These are phyloP conservation scores for Dolichoris vasculosae DNA, from an alignment of 1,140 invertebrate genomes.

Conservation along the genomic window DNA sequence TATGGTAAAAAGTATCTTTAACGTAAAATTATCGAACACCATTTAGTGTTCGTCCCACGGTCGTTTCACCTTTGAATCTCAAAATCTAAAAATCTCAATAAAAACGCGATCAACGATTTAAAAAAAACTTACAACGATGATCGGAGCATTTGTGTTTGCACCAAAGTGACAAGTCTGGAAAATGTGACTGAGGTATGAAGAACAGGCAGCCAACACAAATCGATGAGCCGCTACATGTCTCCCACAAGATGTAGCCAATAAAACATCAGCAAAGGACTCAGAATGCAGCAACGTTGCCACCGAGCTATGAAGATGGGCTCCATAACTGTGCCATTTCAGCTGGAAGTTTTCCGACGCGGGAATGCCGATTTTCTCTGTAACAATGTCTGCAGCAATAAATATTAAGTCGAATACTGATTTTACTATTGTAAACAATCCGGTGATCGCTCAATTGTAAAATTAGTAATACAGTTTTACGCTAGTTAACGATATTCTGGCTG, in stretches of 20 bases:
- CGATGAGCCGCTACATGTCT: constrained; percentile 89
- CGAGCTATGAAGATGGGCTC: constrained; percentile 85
- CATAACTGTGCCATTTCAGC: constrained; percentile 90
- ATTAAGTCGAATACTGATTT: background rate
- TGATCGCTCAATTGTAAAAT: background rate
- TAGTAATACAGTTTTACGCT: background rate
- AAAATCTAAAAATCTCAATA: too few relatives aligned
- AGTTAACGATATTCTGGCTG: too few relatives aligned
- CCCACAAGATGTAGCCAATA: constrained; percentile 86
- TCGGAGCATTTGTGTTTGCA: constrained; percentile 72
- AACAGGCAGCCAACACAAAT: constrained; percentile 88
- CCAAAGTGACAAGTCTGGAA: constrained; percentile 74
- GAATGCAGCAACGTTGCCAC: constrained; percentile 85
- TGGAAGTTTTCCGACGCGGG: constrained; percentile 84
- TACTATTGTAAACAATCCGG: background rate
- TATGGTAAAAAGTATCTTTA: too few relatives aligned
- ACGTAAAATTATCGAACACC: too few relatives aligned
- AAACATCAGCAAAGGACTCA: constrained; percentile 89
- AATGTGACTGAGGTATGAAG: constrained; percentile 77
- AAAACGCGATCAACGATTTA: too few relatives aligned
- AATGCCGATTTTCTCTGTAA: constrained; percentile 71
- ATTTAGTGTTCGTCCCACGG: too few relatives aligned
- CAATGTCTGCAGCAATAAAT: constrained; percentile 31
- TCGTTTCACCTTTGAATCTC: too few relatives aligned
- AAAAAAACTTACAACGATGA: constrained; percentile 68